A percentile compares a stretch with the other conserved stretches of the same genome.
Conservation (phyloP, 2,113 vertebrate genomes). For the Boleophthalmus pectinirostris region DNA sequence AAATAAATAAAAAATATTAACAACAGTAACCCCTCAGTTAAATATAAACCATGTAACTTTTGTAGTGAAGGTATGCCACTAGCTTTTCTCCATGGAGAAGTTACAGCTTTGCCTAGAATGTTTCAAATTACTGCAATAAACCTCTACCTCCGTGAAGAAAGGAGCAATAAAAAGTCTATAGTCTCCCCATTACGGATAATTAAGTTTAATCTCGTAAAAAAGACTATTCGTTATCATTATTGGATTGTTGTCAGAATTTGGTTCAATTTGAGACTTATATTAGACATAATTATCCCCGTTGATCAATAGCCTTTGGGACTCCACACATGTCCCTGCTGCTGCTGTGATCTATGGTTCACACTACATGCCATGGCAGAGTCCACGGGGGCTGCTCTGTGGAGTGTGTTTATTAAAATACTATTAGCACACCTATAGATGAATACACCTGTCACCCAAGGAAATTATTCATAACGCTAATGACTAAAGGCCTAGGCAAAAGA, state of each 20-base stretch:
- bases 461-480: constrained; percentile 4
- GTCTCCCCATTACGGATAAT: too few relatives aligned
- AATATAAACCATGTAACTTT: too few relatives aligned
- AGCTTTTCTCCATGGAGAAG: too few relatives aligned
- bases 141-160: too few relatives aligned
- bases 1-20: too few relatives aligned
- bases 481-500: not conserved
- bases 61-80: too few relatives aligned
- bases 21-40: too few relatives aligned
- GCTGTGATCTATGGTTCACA: constrained; percentile 4
- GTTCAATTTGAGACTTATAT: not conserved
- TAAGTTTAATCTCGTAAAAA: too few relatives aligned
- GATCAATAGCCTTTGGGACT: not conserved
- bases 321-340: not conserved
- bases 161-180: too few relatives aligned
- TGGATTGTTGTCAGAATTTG: not conserved
- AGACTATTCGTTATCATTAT: not conserved
- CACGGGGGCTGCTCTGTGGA: not conserved
- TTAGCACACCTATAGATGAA: not conserved
- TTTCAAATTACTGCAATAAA: too few relatives aligned
- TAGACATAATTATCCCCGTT: not conserved
- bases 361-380: not conserved
- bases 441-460: not conserved
- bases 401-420: constrained; percentile 8
- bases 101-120: too few relatives aligned